Conservation (phyloP, 2,113 vertebrate species). For the Plectropomus leopardus region DNA sequence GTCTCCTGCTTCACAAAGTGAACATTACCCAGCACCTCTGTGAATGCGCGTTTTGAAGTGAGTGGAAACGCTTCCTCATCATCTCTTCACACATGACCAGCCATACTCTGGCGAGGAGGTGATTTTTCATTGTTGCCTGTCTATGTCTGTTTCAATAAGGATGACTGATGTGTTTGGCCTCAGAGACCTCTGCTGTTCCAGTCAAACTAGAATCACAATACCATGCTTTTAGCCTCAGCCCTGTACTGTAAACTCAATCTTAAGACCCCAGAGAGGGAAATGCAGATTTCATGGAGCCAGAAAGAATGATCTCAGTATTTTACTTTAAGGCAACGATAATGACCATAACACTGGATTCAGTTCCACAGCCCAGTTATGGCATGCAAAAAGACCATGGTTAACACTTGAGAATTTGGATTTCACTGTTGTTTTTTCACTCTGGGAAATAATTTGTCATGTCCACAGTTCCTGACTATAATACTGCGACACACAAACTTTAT, state of each 20-base stretch:
- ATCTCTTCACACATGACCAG: constrained; percentile 38
- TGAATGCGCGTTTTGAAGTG: constrained; percentile 10
- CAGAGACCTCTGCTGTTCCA: constrained; percentile 48
- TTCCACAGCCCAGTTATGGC: constrained; percentile 22
- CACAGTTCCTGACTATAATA: constrained; percentile 3
- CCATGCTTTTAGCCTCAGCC: background rate
- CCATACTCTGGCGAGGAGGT: constrained; percentile 16
- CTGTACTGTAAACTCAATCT: constrained; percentile 5
- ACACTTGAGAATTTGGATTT: constrained; percentile 13
- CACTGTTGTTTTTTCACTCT: background rate
- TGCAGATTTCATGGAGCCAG: constrained; percentile 3
- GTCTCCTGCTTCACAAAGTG: constrained; percentile 6
- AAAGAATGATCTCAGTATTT: constrained; percentile 37
- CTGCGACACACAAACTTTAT: background rate
- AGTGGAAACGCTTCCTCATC: constrained; percentile 53
- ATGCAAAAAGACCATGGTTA: background rate
- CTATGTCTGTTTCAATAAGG: constrained; percentile 42
- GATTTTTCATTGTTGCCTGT: constrained; percentile 60
- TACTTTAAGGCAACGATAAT: constrained; percentile 25
- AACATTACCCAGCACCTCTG: constrained; percentile 22
- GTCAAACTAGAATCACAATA: constrained; percentile 41
- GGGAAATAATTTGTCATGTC: constrained; percentile 19
- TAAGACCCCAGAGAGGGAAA: constrained; percentile 25
- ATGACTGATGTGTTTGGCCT: constrained; percentile 60
- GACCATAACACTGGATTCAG: constrained; percentile 29